Evolutionary conservation across 2,113 vertebrate genomes (phyloP).

Genomic region (Notothenia rossii): DNA sequence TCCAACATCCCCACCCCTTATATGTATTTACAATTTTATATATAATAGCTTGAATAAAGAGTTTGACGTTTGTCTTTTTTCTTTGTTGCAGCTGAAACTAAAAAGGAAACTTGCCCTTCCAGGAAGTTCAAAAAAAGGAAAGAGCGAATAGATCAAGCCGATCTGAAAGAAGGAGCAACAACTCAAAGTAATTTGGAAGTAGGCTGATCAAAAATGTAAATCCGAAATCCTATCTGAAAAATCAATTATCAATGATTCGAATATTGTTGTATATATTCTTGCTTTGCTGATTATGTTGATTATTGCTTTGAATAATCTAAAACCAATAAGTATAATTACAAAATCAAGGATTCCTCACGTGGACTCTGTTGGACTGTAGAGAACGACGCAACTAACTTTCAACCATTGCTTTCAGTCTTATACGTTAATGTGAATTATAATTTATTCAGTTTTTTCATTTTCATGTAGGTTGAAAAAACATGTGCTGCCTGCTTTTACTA

Average conservation of each 20-base stretch:
- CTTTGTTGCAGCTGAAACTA: constrained; percentile 27
- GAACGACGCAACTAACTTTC: neutral
- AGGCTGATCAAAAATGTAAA: too few species aligned
- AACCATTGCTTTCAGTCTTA: neutral
- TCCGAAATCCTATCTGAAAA: neutral
- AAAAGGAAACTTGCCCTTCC: neutral
- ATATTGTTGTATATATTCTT: too few species aligned
- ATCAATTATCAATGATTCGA: too few species aligned
- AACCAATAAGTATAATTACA: too few species aligned
- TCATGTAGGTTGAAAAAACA: neutral
- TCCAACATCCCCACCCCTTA: neutral
- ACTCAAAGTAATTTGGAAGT: neutral
- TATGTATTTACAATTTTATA: neutral
- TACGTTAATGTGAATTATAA: neutral
- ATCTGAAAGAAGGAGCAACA: too few species aligned
- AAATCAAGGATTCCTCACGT: neutral
- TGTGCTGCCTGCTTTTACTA: neutral
- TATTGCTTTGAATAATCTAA: too few species aligned
- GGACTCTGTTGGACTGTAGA: neutral
- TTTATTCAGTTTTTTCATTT: neutral
- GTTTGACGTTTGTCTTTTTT: neutral
- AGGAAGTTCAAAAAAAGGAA: too few species aligned
- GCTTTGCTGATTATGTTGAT: too few species aligned
- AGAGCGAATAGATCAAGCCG: too few species aligned
- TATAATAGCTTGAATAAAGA: neutral